These are phyloP conservation scores for Glaucopsyche alexis DNA, from an alignment of 2,888 invertebrate species.

Conservation along the genomic window DNA sequence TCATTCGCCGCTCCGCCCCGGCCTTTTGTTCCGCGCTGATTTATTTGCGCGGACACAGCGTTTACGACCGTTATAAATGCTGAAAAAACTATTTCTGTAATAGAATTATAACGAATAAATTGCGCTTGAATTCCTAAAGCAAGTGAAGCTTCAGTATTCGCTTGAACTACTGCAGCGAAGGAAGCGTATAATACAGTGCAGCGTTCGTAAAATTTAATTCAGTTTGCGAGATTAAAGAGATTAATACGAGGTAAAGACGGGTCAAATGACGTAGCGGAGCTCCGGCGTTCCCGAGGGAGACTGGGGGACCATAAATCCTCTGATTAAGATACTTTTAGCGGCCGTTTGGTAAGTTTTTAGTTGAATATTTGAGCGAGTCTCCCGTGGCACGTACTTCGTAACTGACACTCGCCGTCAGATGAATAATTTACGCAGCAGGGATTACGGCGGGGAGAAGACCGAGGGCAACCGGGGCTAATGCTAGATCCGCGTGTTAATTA, in stretches of 20 bases:
- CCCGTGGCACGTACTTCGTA: conserved; percentile 6
- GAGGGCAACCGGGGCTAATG: background rate
- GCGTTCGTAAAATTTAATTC: conserved; percentile 15
- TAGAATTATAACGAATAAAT: background rate
- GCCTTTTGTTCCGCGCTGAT: conserved; percentile 20
- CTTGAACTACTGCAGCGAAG: background rate
- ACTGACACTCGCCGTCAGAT: conserved; percentile 3
- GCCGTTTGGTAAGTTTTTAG: conserved; percentile 29
- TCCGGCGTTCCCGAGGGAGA: background rate
- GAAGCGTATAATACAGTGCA: background rate
- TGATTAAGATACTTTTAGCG: conserved; percentile 25
- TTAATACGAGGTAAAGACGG: conserved; percentile 13
- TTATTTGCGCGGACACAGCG: conserved; percentile 8
- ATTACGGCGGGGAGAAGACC: background rate
- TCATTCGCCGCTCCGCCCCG: conserved; percentile 38
- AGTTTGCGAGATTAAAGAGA: conserved; percentile 22
- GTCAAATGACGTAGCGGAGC: conserved; percentile 6
- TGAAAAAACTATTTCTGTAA: conserved; percentile 2
- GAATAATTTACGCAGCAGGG: conserved; percentile 12
- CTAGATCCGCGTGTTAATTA: background rate
- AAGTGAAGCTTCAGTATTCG: too few relatives aligned
- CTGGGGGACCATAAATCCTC: background rate
- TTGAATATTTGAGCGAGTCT: conserved; percentile 30
- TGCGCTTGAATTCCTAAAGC: background rate
- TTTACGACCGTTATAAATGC: background rate